Percentiles rank a stretch among this genome's conserved stretches.
Conservation (phyloP, 2,888 invertebrate genomes). For the Drosophila demipolita region DNA sequence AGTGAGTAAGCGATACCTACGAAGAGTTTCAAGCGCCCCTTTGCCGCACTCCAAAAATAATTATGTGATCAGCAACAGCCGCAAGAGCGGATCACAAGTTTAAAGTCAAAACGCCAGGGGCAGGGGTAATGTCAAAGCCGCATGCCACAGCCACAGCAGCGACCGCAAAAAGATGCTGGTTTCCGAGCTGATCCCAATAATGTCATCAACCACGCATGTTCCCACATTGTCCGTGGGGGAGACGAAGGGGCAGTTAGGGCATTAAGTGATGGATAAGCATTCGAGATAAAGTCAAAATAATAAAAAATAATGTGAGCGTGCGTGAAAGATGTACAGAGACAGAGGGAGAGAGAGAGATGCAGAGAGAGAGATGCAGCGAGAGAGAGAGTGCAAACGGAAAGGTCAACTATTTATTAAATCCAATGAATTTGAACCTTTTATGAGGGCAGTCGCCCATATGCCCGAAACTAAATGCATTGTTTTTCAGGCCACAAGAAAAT, state of each 20-base stretch:
- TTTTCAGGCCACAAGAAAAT: conserved; percentile 16
- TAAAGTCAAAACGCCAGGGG: conserved; percentile 18
- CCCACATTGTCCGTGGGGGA: conserved; percentile 50
- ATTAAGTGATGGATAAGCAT: conserved; percentile 71
- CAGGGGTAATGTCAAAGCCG: conserved; percentile 31
- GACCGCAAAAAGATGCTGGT: conserved; percentile 73
- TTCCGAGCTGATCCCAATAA: conserved; percentile 58
- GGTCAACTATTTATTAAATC: conserved; percentile 67
- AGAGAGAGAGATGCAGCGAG: neutral
- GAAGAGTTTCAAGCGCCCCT: conserved; percentile 21
- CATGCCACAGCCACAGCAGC: conserved; percentile 51
- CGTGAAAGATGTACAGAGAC: conserved; percentile 19
- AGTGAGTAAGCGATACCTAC: conserved; percentile 14
- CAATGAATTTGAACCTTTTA: conserved; percentile 73
- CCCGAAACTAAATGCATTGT: conserved; percentile 38
- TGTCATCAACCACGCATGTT: conserved; percentile 68
- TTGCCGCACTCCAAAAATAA: conserved; percentile 31
- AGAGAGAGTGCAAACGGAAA: conserved; percentile 17
- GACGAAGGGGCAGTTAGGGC: conserved; percentile 1
- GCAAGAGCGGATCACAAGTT: conserved; percentile 21
- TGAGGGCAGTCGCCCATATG: conserved; percentile 67
- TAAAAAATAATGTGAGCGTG: conserved; percentile 71
- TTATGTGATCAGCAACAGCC: conserved; percentile 49
- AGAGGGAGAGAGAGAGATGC: neutral
- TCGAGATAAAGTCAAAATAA: conserved; percentile 75